A percentile compares a stretch with the other conserved stretches of the same genome.
These are phyloP conservation scores for Oryzias sinensis DNA, from an alignment of 2,797 vertebrate species.

Conservation along the genomic window DNA sequence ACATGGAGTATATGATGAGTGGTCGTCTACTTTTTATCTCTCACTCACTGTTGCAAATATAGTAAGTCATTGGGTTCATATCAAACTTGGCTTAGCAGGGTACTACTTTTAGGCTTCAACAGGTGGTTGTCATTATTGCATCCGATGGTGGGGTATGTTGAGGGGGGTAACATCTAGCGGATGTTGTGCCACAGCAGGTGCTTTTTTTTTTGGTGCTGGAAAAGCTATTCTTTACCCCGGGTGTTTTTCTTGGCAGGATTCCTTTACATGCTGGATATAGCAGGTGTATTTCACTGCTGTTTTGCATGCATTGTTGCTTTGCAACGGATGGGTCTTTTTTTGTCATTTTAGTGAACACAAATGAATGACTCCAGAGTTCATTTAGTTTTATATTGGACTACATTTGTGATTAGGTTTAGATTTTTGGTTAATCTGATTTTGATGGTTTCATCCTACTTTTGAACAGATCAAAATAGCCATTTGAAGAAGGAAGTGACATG, in stretches of 20 bases:
- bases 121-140: constrained; percentile 69
- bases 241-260: constrained; percentile 65
- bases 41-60: constrained; percentile 3
- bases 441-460: too few relatives aligned
- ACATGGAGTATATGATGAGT: constrained; percentile 23
- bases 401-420: neutral
- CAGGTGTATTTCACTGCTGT: constrained; percentile 58
- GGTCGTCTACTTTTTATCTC: constrained; percentile 10
- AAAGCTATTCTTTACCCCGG: constrained; percentile 55
- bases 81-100: constrained; percentile 26
- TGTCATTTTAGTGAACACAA: too few relatives aligned
- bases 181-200: constrained; percentile 75
- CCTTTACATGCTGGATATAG: constrained; percentile 41
- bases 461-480: too few relatives aligned
- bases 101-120: constrained; percentile 63
- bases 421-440: neutral
- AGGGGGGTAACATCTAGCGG: constrained; percentile 36
- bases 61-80: constrained; percentile 29
- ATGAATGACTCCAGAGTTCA: neutral
- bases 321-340: constrained; percentile 45
- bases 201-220: constrained; percentile 47
- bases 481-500: too few relatives aligned
- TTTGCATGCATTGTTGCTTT: constrained; percentile 41
- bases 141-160: constrained; percentile 29
- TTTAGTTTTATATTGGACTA: constrained; percentile 2